A percentile compares a stretch with the other conserved stretches of the same genome.
These are phyloP conservation scores for Anser cygnoides DNA, from an alignment of 2,113 vertebrate genomes.

Conservation along the genomic window DNA sequence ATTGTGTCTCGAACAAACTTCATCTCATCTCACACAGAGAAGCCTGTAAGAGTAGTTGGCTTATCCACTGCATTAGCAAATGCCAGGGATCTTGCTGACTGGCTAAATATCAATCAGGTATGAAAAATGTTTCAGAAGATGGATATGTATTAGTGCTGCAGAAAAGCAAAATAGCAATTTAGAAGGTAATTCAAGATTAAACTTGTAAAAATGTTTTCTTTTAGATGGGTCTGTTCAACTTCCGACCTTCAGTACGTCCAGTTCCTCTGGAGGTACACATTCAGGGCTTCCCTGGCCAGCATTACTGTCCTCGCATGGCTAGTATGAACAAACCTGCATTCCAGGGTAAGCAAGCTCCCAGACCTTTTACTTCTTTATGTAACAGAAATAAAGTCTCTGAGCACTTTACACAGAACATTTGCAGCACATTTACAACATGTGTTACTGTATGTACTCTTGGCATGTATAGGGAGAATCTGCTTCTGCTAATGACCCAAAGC, in stretches of 20 bases:
- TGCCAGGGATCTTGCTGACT: conserved; percentile 96
- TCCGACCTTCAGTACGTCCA: conserved; percentile 95
- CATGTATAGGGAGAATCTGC: background rate
- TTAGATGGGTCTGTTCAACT: conserved; percentile 98
- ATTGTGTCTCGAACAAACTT: conserved; percentile 99
- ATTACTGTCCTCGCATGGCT: conserved; percentile 98
- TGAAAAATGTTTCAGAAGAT: background rate
- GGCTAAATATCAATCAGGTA: conserved; percentile 95
- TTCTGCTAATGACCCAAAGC: conserved; percentile 36
- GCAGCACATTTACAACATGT: conserved; percentile 32
- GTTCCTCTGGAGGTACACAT: conserved; percentile 98
- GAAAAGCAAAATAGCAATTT: background rate
- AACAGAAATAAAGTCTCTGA: background rate
- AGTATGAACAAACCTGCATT: conserved; percentile 99
- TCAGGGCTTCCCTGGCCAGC: conserved; percentile 96
- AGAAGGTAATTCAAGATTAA: background rate
- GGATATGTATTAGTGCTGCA: background rate
- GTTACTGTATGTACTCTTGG: conserved; percentile 31
- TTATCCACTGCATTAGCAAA: conserved; percentile 97
- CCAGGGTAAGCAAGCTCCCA: conserved; percentile 81
- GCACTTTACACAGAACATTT: background rate
- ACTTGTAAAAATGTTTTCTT: conserved; percentile 22
- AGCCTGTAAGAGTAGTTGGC: conserved; percentile 90
- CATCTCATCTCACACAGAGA: conserved; percentile 97
- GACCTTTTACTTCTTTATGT: background rate